Percentiles rank a stretch among this genome's conserved stretches.
Evolutionary conservation across 2,797 vertebrate species (phyloP).

Genomic region (Vespertilio murinus): DNA sequence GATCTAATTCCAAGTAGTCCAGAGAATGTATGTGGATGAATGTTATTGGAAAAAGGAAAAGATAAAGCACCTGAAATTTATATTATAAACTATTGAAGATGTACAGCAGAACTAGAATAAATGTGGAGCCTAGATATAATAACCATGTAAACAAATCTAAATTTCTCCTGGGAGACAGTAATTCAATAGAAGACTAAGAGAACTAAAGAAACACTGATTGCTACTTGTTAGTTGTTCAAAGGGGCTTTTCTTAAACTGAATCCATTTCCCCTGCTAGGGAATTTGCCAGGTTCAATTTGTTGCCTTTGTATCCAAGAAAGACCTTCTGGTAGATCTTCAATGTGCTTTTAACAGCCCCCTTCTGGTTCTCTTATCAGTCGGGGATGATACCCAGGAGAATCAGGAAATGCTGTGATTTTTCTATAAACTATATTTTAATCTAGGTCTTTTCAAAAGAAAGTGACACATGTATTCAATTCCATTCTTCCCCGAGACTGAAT

Average conservation of each 20-base stretch:
- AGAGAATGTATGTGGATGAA: not conserved
- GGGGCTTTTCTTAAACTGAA: not conserved
- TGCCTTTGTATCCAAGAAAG: conserved; percentile 16
- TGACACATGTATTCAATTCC: not conserved
- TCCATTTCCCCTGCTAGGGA: not conserved
- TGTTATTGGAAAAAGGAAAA: not conserved
- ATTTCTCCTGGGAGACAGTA: not conserved
- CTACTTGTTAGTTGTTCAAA: not conserved
- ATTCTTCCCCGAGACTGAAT: not conserved
- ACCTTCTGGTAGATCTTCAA: not conserved
- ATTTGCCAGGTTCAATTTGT: not conserved
- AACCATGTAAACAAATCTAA: not conserved
- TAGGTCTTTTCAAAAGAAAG: not conserved
- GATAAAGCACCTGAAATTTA: not conserved
- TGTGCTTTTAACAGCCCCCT: not conserved
- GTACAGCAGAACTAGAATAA: not conserved
- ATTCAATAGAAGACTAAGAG: not conserved
- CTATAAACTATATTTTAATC: not conserved
- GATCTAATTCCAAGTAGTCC: not conserved
- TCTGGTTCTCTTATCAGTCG: not conserved
- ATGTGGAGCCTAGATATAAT: not conserved
- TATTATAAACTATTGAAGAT: not conserved
- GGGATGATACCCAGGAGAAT: not conserved
- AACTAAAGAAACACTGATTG: not conserved
- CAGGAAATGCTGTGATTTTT: not conserved